These are phyloP conservation scores for Takifugu bimaculatus DNA, from an alignment of 2,113 vertebrate genomes.

Conservation along the genomic window DNA sequence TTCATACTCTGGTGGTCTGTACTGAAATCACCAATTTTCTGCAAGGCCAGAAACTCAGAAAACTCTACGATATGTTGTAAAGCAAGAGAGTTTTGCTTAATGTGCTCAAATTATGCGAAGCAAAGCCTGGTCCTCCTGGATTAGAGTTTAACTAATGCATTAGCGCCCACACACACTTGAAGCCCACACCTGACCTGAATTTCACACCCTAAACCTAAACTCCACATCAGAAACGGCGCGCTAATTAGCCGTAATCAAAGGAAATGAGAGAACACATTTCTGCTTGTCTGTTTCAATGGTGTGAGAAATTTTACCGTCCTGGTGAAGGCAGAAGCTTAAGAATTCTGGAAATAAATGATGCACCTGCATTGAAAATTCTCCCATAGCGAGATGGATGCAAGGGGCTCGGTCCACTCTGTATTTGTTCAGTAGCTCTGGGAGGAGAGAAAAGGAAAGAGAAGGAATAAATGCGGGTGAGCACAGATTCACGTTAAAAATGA, in stretches of 20 bases:
- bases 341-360: slow-evolving; percentile 48
- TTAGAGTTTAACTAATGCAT: slow-evolving; percentile 5
- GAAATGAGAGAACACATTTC: neutral
- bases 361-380: slow-evolving; percentile 64
- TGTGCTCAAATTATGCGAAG: slow-evolving; percentile 11
- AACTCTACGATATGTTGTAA: neutral
- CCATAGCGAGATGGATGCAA: slow-evolving; percentile 43
- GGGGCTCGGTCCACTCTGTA: slow-evolving; percentile 41
- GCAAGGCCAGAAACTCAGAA: slow-evolving; percentile 1
- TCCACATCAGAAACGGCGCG: slow-evolving; percentile 23
- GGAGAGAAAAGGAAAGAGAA: slow-evolving; percentile 49
- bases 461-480: slow-evolving; percentile 63
- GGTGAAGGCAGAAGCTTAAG: slow-evolving; percentile 14
- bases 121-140: neutral
- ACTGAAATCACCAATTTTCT: neutral
- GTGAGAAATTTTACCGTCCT: slow-evolving; percentile 21
- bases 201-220: neutral
- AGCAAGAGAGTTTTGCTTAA: slow-evolving; percentile 9
- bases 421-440: slow-evolving; percentile 62
- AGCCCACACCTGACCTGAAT: slow-evolving; percentile 5
- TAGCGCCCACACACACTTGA: neutral
- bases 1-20: too few relatives aligned
- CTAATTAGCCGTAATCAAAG: slow-evolving; percentile 4
- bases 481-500: slow-evolving; percentile 74
- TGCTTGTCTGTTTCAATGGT: neutral